phyloP scores from a whole-genome alignment of 2,113 vertebrate species.

The Chroicocephalus ridibundus region DNA sequence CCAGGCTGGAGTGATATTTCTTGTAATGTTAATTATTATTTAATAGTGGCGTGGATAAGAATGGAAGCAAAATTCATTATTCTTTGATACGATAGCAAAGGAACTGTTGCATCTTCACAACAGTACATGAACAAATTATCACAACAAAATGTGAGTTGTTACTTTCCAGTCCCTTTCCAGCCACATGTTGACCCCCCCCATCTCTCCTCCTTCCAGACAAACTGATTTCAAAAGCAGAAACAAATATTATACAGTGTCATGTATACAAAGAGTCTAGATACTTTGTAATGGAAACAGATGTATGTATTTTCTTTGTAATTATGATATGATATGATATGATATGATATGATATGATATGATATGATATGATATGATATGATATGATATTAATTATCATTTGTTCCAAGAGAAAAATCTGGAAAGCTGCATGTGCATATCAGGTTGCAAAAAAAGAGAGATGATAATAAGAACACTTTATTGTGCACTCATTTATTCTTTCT shows the following conservation, averaged over 20 bases:
- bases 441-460: background rate
- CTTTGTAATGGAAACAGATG: background rate
- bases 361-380: no score
- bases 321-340: background rate
- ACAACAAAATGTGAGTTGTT: background rate
- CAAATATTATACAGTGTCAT: background rate
- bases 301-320: background rate
- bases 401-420: background rate
- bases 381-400: background rate
- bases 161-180: background rate
- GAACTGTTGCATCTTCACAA: background rate
- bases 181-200: background rate
- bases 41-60: background rate
- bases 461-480: background rate
- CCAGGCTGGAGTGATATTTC: background rate
- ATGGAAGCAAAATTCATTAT: background rate
- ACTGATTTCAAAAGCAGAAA: background rate
- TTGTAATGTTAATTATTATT: background rate
- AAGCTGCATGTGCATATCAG: background rate
- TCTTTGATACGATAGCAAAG: background rate
- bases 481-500: background rate
- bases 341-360: background rate
- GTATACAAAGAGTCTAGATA: background rate
- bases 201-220: background rate
- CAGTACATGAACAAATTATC: background rate